Base-by-base conservation (phyloP, 1,140 invertebrate species). In the Drosophila neocordata region DNA sequence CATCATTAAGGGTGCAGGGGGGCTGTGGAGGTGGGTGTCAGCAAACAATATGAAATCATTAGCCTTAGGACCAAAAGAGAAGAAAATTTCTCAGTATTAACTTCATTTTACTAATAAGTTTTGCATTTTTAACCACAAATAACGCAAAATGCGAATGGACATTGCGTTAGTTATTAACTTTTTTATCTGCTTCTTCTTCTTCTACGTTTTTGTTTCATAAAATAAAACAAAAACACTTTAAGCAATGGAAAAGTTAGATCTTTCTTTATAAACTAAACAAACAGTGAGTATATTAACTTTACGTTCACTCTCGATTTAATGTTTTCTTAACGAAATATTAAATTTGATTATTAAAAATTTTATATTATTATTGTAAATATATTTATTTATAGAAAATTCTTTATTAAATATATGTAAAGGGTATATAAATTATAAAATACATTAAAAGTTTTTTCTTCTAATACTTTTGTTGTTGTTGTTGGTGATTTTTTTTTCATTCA, bases 51-150 rank as follows among this genome's bases (percentile, higher is more conserved):
- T 65, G 24, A 65, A 65, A 35, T 60, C 34, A 12, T 18, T 18
- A 48, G 41, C 41, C 41, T 20, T 20, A 48, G 41, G 41, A 48
- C 38, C n/a, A 44, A 7, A 15, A 6, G 13, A 6, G 15, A 27
- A 65, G 13, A 6, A 15, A 27, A 65, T 59, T 60, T 65, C 48
- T 52, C 2, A 11, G 41, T 57, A 48, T 59, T 59, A 31, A 15
- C 34, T 22, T 27, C 44, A 35, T 44, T 31, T 15, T 70, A 74
- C 70, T 79, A 79, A 79, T 79, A 79, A 79, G 77, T 79, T 79
- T 79, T 79, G 75, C 75, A 79, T 79, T 79, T 79, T 78, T 78
- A 79, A 79, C 75, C 69, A 73, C 75, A 75, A 75, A 66, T 60
- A 70, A 44, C 52, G 59, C 56, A 68, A 55, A 48, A 41, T 37